Evolutionary conservation across 2,888 invertebrate genomes (phyloP).

Genomic region (Apotomis turbidana): DNA sequence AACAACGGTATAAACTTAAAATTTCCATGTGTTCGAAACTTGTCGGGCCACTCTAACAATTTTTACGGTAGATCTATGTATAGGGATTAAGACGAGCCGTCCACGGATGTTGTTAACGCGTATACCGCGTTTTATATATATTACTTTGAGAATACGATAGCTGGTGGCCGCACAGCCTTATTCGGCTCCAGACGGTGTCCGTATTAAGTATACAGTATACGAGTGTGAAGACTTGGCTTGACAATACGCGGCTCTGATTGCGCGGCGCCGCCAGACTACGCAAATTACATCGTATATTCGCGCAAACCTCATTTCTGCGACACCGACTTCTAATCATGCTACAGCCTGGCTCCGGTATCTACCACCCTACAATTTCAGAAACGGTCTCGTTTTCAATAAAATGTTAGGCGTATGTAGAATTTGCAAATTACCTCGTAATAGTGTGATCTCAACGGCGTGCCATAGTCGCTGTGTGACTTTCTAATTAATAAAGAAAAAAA

Average conservation of each 20-base stretch:
- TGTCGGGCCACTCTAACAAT: too few species aligned
- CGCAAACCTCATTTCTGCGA: slow-evolving; percentile 64
- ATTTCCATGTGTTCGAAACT: too few species aligned
- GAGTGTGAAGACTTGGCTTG: slow-evolving; percentile 38
- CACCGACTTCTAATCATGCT: slow-evolving; percentile 60
- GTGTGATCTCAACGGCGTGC: too few species aligned
- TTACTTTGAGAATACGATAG: background rate
- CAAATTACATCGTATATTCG: slow-evolving; percentile 64
- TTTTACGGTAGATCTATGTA: too few species aligned
- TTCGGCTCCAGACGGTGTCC: slow-evolving; percentile 35
- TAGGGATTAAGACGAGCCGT: too few species aligned
- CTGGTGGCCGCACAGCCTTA: background rate
- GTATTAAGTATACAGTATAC: slow-evolving; percentile 34
- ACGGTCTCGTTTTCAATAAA: slow-evolving; percentile 19
- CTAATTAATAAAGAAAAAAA: too few species aligned
- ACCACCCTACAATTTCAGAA: slow-evolving; percentile 18
- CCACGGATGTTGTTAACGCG: too few species aligned
- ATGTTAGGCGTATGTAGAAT: background rate
- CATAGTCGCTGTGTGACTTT: too few species aligned
- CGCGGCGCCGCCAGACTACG: slow-evolving; percentile 68
- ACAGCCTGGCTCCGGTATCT: slow-evolving; percentile 31
- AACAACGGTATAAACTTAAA: too few species aligned
- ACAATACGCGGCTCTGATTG: slow-evolving; percentile 72
- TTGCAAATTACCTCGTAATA: too few species aligned
- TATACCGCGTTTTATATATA: too few species aligned